These are phyloP conservation scores for Camponotus pennsylvanicus DNA, from an alignment of 1,140 invertebrate genomes.

Conservation along the genomic window DNA sequence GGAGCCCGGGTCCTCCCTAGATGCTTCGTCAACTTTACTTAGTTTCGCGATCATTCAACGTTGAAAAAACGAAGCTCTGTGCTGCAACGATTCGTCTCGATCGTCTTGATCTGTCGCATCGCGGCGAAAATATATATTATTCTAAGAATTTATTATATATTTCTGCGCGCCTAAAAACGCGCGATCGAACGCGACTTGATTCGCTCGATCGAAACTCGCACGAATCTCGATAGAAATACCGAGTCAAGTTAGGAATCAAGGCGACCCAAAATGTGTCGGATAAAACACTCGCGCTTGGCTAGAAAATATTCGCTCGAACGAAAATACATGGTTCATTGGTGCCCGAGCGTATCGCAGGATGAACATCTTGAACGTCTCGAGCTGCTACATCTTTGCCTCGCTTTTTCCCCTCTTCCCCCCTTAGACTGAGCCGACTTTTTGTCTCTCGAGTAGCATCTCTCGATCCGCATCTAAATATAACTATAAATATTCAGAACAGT, in stretches of 20 bases:
- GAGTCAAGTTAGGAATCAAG: constrained; percentile 10
- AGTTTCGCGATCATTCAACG: neutral
- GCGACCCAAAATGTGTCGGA: neutral
- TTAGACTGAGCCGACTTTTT: constrained; percentile 4
- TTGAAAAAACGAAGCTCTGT: constrained; percentile 6
- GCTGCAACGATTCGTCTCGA: neutral
- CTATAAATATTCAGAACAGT: constrained; percentile 33
- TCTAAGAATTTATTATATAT: constrained; percentile 30
- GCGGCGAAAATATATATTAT: constrained; percentile 28
- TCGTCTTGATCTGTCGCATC: neutral
- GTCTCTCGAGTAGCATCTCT: constrained; percentile 18
- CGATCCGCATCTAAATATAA: neutral
- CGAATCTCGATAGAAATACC: neutral
- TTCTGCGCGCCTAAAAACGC: constrained; percentile 21
- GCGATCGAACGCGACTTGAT: constrained; percentile 17
- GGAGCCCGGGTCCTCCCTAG: constrained; percentile 7
- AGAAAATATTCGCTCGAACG: constrained; percentile 50
- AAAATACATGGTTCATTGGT: constrained; percentile 38
- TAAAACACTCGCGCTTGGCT: neutral
- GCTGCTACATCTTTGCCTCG: neutral
- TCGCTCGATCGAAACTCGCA: constrained; percentile 17
- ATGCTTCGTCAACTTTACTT: constrained; percentile 1
- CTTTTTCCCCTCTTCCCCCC: no score
- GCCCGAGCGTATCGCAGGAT: constrained; percentile 12
- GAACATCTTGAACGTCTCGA: constrained; percentile 15